Evolutionary conservation across 2,797 vertebrate genomes (phyloP).

Genomic region (Orestias chungarensis): DNA sequence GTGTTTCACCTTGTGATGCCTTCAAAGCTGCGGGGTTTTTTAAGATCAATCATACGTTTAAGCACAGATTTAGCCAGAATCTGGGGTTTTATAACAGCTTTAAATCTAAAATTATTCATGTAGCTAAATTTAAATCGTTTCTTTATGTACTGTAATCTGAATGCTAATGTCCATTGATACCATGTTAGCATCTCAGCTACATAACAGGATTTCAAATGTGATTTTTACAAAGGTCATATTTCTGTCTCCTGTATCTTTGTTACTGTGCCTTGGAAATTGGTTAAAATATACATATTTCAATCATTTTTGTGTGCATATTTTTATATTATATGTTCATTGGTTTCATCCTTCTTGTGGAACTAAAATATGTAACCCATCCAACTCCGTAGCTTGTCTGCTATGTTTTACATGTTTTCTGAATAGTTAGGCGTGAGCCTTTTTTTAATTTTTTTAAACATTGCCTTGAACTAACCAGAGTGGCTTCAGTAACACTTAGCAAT

Average conservation of each 20-base stretch:
- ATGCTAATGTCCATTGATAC: neutral
- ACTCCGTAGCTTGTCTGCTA: neutral
- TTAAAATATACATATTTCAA: neutral
- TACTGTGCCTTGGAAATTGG: neutral
- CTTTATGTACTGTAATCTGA: neutral
- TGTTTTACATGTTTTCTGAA: neutral
- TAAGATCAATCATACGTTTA: slow-evolving; percentile 53
- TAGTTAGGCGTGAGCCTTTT: neutral
- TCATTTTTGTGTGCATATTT: neutral
- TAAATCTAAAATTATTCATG: neutral
- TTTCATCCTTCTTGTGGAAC: neutral
- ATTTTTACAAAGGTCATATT: neutral
- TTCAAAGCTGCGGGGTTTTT: slow-evolving; percentile 7
- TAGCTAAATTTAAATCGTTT: neutral
- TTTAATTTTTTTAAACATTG: neutral
- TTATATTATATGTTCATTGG: neutral
- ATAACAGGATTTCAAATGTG: neutral
- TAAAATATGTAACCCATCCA: neutral
- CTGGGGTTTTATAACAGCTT: neutral
- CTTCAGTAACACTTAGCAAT: no score
- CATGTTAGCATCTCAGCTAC: slow-evolving; percentile 3
- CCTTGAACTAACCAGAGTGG: neutral
- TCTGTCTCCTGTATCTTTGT: neutral
- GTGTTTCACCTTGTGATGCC: neutral
- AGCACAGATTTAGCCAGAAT: slow-evolving; percentile 28